phyloP scores from a whole-genome alignment of 1,140 invertebrate species.

The Propsilocerus akamusi region DNA sequence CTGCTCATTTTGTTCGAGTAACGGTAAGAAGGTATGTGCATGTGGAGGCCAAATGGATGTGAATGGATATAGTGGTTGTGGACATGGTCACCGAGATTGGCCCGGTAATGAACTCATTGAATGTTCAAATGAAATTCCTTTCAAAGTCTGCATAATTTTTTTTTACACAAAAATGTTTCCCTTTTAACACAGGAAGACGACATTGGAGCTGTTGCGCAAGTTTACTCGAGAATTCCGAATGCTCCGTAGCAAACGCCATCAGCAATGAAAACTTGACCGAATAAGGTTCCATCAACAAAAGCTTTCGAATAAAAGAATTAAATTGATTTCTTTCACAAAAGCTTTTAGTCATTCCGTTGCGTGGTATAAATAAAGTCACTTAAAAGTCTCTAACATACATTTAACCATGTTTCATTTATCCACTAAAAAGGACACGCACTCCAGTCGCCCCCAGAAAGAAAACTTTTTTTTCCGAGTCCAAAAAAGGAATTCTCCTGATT shows the following conservation, averaged over 20 bases:
- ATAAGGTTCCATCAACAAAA: no score
- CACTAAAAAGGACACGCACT: no score
- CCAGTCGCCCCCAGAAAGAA: no score
- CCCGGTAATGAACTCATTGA: slow-evolving; percentile 29
- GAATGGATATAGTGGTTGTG: slow-evolving; percentile 56
- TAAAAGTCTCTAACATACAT: no score
- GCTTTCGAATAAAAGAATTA: no score
- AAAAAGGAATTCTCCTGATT: no score
- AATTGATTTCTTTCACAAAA: no score
- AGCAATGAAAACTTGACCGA: not conserved
- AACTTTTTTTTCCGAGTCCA: no score
- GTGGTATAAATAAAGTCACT: no score
- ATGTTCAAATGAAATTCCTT: no score
- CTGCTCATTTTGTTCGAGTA: slow-evolving; percentile 62
- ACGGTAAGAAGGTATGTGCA: slow-evolving; percentile 46
- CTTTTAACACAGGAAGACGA: slow-evolving; percentile 18
- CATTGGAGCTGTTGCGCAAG: slow-evolving; percentile 70
- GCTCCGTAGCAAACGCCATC: slow-evolving; percentile 17
- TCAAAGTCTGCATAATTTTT: not conserved
- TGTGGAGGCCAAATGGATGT: slow-evolving; percentile 48
- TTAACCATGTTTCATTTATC: no score
- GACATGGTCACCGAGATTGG: slow-evolving; percentile 58
- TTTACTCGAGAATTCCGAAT: slow-evolving; percentile 34
- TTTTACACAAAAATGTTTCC: not conserved
- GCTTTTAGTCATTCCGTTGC: no score